Conservation (phyloP, 1,140 invertebrate genomes). For the Bombus waltoni region DNA sequence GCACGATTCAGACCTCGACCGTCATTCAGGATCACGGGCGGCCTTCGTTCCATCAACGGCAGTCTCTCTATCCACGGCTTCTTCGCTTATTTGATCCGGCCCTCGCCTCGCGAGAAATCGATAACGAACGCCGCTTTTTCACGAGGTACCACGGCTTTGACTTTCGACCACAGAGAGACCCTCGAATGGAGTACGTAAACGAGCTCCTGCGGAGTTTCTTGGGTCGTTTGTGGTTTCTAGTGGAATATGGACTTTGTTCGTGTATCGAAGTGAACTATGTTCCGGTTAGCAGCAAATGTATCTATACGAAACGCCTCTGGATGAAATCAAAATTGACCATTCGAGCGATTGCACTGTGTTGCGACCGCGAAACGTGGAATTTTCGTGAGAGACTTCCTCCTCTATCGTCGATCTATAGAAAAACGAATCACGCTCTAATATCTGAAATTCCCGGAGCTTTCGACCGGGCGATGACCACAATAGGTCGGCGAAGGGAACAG, state of each 20-base stretch:
- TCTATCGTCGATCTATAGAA: not conserved
- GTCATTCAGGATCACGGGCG: no score
- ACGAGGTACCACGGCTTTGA: not conserved
- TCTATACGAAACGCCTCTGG: not conserved
- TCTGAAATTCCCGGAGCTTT: not conserved
- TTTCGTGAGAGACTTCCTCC: not conserved
- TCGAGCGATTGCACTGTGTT: not conserved
- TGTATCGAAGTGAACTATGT: not conserved
- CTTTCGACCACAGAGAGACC: not conserved
- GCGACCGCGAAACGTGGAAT: not conserved
- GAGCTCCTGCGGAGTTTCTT: not conserved
- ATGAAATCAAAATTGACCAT: not conserved
- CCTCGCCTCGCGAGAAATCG: not conserved
- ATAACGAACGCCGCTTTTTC: not conserved
- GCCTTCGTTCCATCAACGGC: no score
- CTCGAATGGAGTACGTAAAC: not conserved
- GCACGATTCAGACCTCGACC: constrained; percentile 3
- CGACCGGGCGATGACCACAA: not conserved
- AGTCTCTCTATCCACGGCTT: no score
- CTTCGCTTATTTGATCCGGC: not conserved
- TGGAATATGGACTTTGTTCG: not conserved
- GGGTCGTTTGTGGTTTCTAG: not conserved
- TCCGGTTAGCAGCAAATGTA: not conserved
- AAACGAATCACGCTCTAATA: not conserved
- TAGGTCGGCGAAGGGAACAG: no score